Conservation (phyloP, 2,797 vertebrate species). For the Platalea minor region DNA sequence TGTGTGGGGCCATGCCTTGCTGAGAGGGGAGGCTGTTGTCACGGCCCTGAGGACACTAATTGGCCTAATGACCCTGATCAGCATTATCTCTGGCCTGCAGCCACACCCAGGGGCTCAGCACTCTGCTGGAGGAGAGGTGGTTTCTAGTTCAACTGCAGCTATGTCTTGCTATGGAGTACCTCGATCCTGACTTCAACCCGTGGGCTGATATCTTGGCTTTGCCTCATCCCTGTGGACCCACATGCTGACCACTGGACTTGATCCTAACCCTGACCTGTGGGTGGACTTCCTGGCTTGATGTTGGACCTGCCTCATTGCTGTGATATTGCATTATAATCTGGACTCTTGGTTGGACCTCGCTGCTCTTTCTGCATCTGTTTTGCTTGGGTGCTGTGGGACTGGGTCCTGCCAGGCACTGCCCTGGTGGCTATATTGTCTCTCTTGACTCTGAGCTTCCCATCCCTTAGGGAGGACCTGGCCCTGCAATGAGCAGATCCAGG, state of each 20-base stretch:
- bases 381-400: not conserved
- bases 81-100: not conserved
- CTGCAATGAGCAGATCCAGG: not conserved
- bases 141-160: rapidly evolving
- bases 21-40: not conserved
- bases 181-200: rapidly evolving
- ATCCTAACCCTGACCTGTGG: not conserved
- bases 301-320: rapidly evolving
- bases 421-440: not conserved
- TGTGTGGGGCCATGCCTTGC: not conserved
- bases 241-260: rapidly evolving
- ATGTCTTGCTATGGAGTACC: rapidly evolving
- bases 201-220: not conserved
- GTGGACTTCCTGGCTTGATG: not conserved
- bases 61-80: not conserved
- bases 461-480: not conserved
- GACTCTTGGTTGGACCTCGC: not conserved
- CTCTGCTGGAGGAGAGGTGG: rapidly evolving
- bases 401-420: rapidly evolving
- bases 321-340: not conserved
- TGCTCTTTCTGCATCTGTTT: not conserved
- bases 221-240: rapidly evolving
- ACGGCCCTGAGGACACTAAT: not conserved
- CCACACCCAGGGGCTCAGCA: not conserved
- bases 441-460: rapidly evolving